Evolutionary conservation across 2,113 vertebrate genomes (phyloP).

Genomic region (Nestor notabilis): DNA sequence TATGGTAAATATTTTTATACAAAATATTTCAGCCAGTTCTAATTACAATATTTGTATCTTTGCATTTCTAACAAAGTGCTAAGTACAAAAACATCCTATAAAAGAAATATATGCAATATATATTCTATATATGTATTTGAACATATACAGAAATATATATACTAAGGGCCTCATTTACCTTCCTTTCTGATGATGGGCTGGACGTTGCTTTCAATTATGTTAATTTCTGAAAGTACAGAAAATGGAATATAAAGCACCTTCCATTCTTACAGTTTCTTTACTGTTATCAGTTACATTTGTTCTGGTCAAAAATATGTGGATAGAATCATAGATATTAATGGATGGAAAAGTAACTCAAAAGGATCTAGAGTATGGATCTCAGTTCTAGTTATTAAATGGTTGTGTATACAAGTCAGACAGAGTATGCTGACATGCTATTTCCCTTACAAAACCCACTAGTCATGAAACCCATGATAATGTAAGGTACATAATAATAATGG

Average conservation of each 20-base stretch:
- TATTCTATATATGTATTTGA: constrained; percentile 5
- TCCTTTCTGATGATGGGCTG: constrained; percentile 77
- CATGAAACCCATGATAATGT: not conserved
- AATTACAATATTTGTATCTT: constrained; percentile 62
- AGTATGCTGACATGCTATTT: not conserved
- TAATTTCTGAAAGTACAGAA: constrained; percentile 81
- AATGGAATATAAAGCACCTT: constrained; percentile 64
- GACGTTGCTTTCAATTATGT: constrained; percentile 80
- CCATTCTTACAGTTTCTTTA: not conserved
- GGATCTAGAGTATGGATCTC: not conserved
- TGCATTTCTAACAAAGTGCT: constrained; percentile 40
- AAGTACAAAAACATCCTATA: not conserved
- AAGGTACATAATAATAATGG: not conserved
- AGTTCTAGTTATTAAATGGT: not conserved
- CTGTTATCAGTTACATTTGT: not conserved
- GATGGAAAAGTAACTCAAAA: not conserved
- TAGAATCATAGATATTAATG: not conserved
- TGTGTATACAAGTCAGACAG: not conserved
- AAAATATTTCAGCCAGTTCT: constrained; percentile 42
- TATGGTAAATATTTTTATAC: not conserved
- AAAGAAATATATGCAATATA: not conserved
- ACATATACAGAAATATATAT: constrained; percentile 51
- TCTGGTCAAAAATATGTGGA: not conserved
- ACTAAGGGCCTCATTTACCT: constrained; percentile 68
- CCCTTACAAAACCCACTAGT: constrained; percentile 19